Conservation (phyloP, 2,797 vertebrate genomes). For the Girardinus metallicus region DNA sequence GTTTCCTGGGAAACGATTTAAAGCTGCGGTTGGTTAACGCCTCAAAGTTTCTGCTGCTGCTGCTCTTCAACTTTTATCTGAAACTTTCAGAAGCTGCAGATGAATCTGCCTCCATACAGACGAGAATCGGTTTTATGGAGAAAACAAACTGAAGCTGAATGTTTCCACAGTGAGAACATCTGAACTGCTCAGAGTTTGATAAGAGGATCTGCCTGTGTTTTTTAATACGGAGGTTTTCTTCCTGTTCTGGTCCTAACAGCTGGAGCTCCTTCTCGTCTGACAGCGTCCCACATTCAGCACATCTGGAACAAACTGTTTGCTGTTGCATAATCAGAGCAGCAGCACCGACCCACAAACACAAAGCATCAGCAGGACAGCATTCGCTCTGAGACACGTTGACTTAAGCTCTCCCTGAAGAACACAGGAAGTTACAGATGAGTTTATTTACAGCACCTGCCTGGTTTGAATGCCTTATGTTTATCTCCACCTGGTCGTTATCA, state of each 20-base stretch:
- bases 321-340: conserved; percentile 2
- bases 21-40: background rate
- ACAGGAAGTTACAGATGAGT: background rate
- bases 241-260: conserved; percentile 20
- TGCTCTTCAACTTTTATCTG: background rate
- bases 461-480: background rate
- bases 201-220: conserved; percentile 9
- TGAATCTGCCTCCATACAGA: background rate
- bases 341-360: background rate
- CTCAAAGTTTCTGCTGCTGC: background rate
- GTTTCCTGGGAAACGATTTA: background rate
- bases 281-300: background rate
- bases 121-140: background rate
- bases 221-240: conserved; percentile 9
- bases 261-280: conserved; percentile 19
- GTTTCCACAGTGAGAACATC: conserved; percentile 1
- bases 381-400: background rate
- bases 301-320: conserved; percentile 1
- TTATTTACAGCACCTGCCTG: background rate
- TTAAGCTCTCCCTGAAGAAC: background rate
- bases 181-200: conserved; percentile 2
- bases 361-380: background rate
- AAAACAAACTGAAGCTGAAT: background rate
- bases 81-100: background rate
- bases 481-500: background rate